Conservation (phyloP, 2,888 invertebrate species). For the Drepana falcataria region DNA sequence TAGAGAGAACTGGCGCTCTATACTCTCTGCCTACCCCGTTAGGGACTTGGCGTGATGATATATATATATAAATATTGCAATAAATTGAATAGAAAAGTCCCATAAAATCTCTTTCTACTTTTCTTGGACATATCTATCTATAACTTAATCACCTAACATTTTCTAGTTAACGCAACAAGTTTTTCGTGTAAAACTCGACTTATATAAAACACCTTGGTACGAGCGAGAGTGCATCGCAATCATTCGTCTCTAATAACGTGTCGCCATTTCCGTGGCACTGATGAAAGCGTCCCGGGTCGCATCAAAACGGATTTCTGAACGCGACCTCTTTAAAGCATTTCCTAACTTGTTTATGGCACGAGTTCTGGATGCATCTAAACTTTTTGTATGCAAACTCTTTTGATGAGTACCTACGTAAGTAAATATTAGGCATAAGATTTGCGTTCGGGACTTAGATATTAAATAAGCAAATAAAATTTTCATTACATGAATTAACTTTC, state of each 20-base stretch:
- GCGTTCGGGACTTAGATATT: constrained; percentile 18
- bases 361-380: constrained; percentile 17
- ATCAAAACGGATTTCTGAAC: constrained; percentile 21
- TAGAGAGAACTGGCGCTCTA: too few species aligned
- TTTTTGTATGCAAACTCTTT: constrained; percentile 21
- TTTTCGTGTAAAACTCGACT: constrained; percentile 4
- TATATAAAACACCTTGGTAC: constrained; percentile 8
- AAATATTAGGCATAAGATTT: constrained; percentile 18
- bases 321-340: constrained; percentile 20
- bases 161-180: too few species aligned
- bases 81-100: too few species aligned
- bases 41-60: too few species aligned
- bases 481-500: too few species aligned
- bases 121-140: too few species aligned
- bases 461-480: too few species aligned
- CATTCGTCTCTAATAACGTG: constrained; percentile 22
- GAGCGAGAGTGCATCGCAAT: constrained; percentile 19
- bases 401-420: constrained; percentile 5
- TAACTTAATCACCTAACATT: too few species aligned
- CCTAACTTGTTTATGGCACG: constrained; percentile 9
- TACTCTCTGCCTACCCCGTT: too few species aligned
- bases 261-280: constrained; percentile 31
- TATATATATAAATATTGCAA: too few species aligned
- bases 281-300: constrained; percentile 22
- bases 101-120: too few species aligned